Evolutionary conservation across 2,888 invertebrate genomes (phyloP).

Genomic region (Drosophila falleni): DNA sequence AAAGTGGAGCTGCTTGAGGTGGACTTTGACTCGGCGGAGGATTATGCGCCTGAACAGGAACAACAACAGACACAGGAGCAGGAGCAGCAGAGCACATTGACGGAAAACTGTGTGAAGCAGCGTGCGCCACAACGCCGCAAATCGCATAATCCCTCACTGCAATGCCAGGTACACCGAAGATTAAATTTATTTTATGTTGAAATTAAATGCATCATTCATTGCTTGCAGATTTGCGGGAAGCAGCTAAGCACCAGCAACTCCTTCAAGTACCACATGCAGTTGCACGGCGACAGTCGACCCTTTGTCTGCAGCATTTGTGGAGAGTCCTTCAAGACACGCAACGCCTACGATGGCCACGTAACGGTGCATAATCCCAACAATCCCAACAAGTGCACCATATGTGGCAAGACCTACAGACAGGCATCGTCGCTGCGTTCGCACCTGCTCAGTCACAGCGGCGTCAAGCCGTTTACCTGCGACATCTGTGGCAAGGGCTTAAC

Average conservation of each 20-base stretch:
- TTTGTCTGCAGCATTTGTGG: slow-evolving; percentile 83
- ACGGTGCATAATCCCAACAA: slow-evolving; percentile 83
- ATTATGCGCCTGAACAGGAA: slow-evolving; percentile 1
- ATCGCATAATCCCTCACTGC: slow-evolving; percentile 62
- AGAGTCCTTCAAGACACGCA: slow-evolving; percentile 84
- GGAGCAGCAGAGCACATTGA: background rate
- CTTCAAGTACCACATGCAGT: slow-evolving; percentile 84
- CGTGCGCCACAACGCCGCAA: slow-evolving; percentile 24
- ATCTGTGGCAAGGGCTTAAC: slow-evolving; percentile 85
- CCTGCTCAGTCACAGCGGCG: slow-evolving; percentile 82
- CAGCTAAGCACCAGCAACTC: slow-evolving; percentile 83
- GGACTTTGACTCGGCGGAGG: slow-evolving; percentile 18
- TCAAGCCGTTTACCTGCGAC: slow-evolving; percentile 83
- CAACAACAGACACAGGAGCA: background rate
- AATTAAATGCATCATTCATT: background rate
- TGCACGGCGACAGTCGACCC: slow-evolving; percentile 83
- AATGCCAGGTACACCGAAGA: slow-evolving; percentile 63
- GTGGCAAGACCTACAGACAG: slow-evolving; percentile 83
- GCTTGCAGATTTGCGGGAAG: slow-evolving; percentile 79
- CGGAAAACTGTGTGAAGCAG: background rate
- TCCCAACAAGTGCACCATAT: slow-evolving; percentile 83
- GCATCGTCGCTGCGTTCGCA: slow-evolving; percentile 83
- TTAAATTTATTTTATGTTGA: background rate
- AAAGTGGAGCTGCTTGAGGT: slow-evolving; percentile 25
- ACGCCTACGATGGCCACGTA: slow-evolving; percentile 84